These are phyloP conservation scores for Nesogale talazaci DNA, from an alignment of 2,113 vertebrate genomes.

Conservation along the genomic window DNA sequence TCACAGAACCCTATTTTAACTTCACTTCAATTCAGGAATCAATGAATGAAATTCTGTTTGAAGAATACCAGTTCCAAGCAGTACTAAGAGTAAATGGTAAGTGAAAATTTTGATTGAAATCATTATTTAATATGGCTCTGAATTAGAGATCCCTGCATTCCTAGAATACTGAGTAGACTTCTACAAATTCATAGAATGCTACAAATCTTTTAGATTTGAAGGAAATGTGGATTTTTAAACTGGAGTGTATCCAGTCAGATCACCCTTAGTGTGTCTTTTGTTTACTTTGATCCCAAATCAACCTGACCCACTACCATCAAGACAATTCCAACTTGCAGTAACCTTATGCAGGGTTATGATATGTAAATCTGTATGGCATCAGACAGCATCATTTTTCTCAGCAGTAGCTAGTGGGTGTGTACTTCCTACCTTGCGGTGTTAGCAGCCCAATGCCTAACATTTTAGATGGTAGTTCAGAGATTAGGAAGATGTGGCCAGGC, in stretches of 20 bases:
- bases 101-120: slow-evolving; percentile 72
- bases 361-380: too few relatives aligned
- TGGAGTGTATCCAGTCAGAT: neutral
- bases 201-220: slow-evolving; percentile 45
- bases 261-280: neutral
- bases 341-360: too few relatives aligned
- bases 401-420: too few relatives aligned
- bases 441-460: too few relatives aligned
- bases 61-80: slow-evolving; percentile 99
- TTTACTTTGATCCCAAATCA: neutral
- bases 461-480: neutral
- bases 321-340: too few relatives aligned
- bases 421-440: too few relatives aligned
- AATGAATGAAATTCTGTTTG: slow-evolving; percentile 99
- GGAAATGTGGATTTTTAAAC: slow-evolving; percentile 27
- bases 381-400: too few relatives aligned
- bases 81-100: slow-evolving; percentile 95
- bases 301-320: too few relatives aligned
- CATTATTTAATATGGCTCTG: neutral
- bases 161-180: neutral
- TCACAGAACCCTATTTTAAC: slow-evolving; percentile 98
- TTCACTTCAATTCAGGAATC: slow-evolving; percentile 98
- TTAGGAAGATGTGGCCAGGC: neutral
- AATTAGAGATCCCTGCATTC: slow-evolving; percentile 16
- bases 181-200: too few relatives aligned